These are phyloP conservation scores for Pseudopodoces humilis DNA, from an alignment of 2,113 vertebrate genomes.

Conservation along the genomic window DNA sequence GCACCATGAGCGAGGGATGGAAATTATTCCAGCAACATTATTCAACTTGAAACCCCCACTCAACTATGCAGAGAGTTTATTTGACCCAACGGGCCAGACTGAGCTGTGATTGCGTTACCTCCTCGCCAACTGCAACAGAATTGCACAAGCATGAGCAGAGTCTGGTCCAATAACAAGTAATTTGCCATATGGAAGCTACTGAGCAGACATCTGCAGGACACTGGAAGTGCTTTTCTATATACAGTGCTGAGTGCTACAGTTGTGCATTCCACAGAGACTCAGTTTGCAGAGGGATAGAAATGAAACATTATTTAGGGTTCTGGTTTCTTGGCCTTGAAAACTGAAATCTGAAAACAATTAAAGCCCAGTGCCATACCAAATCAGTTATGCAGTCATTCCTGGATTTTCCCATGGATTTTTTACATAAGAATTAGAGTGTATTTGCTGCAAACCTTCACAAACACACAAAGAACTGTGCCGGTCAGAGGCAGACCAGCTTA, in stretches of 20 bases:
- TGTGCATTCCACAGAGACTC: slow-evolving; percentile 56
- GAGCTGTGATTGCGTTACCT: slow-evolving; percentile 31
- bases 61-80: slow-evolving; percentile 34
- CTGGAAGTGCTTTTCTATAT: slow-evolving; percentile 60
- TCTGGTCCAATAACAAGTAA: slow-evolving; percentile 64
- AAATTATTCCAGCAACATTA: slow-evolving; percentile 35
- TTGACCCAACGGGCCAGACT: slow-evolving; percentile 39
- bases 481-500: slow-evolving; percentile 27
- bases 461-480: slow-evolving; percentile 16
- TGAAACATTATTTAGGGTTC: slow-evolving; percentile 58
- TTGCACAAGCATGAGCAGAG: slow-evolving; percentile 51
- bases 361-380: slow-evolving; percentile 71
- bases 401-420: slow-evolving; percentile 76
- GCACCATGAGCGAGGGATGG: not conserved
- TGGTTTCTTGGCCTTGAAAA: slow-evolving; percentile 66
- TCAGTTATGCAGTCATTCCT: slow-evolving; percentile 70
- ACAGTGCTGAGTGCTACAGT: slow-evolving; percentile 41
- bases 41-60: slow-evolving; percentile 37
- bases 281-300: slow-evolving; percentile 42
- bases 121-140: slow-evolving; percentile 58
- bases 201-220: slow-evolving; percentile 72
- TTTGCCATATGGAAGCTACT: slow-evolving; percentile 71
- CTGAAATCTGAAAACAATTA: slow-evolving; percentile 74
- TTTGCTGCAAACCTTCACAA: slow-evolving; percentile 27
- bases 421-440: slow-evolving; percentile 66